Evolutionary conservation across 2,888 invertebrate genomes (phyloP), one percentile per base, ranked within the genome.

Genomic region (Blomia tropicalis): DNA sequence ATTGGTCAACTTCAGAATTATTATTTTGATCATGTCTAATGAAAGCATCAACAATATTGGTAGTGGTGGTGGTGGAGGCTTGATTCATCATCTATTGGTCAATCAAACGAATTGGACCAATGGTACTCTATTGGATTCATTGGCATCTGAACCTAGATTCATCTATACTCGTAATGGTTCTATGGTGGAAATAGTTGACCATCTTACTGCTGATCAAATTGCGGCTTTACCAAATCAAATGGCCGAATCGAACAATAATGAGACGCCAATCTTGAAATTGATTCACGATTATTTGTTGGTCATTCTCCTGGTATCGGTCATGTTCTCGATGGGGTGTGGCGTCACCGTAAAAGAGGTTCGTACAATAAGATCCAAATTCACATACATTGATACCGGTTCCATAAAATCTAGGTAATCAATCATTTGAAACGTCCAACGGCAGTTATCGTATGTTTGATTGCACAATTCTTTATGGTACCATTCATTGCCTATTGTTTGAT

Each of bases 261-360:
- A 23, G 29, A 66, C 62, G 19, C 67, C 66, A 19, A 23, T 65
- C 25, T 51, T 67, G 27, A 69, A 69, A 56, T 51, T 66, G 41
- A 65, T 67, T 19, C 68, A 69, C 29, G 69, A 69, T 44, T 63
- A 66, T 19, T 63, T 68, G 23, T 66, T 69, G 14, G 65, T 67
- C 22, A 63, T 66, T 5, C 58, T 69, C 2, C 63, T 72, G 1
- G 59, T 71, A 2, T 64, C 70, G 14, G 71, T 72, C 51, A 72
- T 72, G 72, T 69, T 72, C 36, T 70, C 71, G 11, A 72, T 72
- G 71, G 72, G 72, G 14, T 70, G 71, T 47, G 69, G 70, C 3
- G 70, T 72, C 27, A 69, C 70, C 32, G 61, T 69, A 47, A 64
- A 67, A 36, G 68, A 69, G 63, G 69, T 68, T 47, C 64, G 65